These are phyloP conservation scores for Halocynthia roretzi DNA, from an alignment of 23 tunicate genomes.

Conservation along the genomic window DNA sequence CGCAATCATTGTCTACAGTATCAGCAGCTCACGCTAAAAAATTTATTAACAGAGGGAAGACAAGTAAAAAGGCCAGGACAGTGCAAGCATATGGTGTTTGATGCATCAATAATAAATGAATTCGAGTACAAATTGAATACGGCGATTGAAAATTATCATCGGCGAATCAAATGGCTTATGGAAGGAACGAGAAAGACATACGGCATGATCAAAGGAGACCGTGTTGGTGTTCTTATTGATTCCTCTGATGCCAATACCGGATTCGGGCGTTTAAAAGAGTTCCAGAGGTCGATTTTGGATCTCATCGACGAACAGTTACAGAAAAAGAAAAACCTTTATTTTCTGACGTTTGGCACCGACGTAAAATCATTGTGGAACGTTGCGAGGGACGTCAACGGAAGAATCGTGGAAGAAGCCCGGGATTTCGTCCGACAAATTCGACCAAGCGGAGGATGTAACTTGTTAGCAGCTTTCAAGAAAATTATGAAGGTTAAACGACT, in stretches of 20 bases:
- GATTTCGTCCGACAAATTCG: conserved; percentile 79
- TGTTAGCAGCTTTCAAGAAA: conserved; percentile 76
- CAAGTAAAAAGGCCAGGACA: conserved; percentile 68
- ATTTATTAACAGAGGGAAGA: conserved; percentile 67
- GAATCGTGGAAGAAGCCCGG: conserved; percentile 78
- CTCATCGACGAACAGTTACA: conserved; percentile 84
- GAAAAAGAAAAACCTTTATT: conserved; percentile 59
- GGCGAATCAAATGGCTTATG: conserved; percentile 79
- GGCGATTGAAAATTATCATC: conserved; percentile 79
- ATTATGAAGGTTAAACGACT: conserved; percentile 65
- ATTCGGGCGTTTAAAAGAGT: conserved; percentile 72
- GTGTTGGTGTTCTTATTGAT: conserved; percentile 87
- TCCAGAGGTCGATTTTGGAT: conserved; percentile 71
- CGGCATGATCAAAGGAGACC: conserved; percentile 78
- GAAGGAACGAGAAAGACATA: conserved; percentile 81
- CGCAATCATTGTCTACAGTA: conserved; percentile 51
- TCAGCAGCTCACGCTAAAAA: conserved; percentile 69
- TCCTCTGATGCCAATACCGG: conserved; percentile 94
- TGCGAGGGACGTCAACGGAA: conserved; percentile 61
- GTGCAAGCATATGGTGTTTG: conserved; percentile 73
- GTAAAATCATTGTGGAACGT: conserved; percentile 55
- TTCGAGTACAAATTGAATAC: conserved; percentile 76
- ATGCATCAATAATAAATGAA: conserved; percentile 66
- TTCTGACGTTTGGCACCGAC: conserved; percentile 78
- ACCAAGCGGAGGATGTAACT: conserved; percentile 84